phyloP scores from a whole-genome alignment of 2,113 vertebrate species.

The Plecturocebus donacophilus region DNA sequence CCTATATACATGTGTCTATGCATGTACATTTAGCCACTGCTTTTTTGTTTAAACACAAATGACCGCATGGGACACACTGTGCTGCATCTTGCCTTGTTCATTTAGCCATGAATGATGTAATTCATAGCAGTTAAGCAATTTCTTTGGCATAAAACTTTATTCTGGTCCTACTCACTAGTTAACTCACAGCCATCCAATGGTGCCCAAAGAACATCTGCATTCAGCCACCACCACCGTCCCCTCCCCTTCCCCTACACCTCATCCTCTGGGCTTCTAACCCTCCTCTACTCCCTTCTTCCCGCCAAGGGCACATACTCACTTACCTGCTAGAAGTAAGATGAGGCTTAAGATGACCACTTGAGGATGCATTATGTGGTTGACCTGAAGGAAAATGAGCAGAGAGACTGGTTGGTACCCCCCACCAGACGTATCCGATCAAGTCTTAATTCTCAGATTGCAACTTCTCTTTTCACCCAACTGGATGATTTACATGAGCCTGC shows the following conservation, averaged over 20 bases:
- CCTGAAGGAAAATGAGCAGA: not conserved
- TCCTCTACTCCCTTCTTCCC: no score
- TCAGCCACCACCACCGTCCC: not conserved
- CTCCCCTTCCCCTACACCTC: no score
- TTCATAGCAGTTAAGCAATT: not conserved
- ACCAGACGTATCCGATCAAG: not conserved
- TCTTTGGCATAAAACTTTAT: not conserved
- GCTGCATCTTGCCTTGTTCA: not conserved
- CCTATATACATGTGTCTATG: no score
- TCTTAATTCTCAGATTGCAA: not conserved
- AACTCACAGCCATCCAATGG: not conserved
- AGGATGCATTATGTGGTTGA: not conserved
- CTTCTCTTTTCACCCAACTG: conserved; percentile 7
- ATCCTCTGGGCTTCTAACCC: not conserved
- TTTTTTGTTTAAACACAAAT: not conserved
- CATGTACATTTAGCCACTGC: no score
- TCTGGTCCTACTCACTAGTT: not conserved
- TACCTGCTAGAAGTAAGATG: conserved; percentile 77
- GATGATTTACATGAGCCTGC: not conserved
- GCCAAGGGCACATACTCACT: not conserved
- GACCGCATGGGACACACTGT: not conserved
- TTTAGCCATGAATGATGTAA: not conserved
- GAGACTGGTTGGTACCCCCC: not conserved
- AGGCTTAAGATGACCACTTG: conserved; percentile 45
- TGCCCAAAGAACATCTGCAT: not conserved